Percentiles rank a stretch among this genome's conserved stretches.
Evolutionary conservation across 1,140 invertebrate genomes (phyloP).

Genomic region (Pseudomyrmex sp.): DNA sequence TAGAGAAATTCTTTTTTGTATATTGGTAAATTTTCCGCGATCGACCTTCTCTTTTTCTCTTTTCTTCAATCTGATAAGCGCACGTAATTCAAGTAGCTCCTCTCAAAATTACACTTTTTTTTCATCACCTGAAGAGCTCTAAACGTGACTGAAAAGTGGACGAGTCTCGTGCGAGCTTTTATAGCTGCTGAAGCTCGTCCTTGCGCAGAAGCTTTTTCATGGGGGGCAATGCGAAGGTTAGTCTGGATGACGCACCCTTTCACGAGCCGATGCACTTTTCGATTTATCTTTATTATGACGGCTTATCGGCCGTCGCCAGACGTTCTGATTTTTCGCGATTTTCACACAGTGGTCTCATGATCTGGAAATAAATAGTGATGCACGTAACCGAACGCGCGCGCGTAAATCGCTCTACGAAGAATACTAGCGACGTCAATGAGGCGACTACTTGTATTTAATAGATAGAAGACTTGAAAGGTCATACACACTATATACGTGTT

Average conservation of each 20-base stretch:
- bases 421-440: too few relatives aligned
- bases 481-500: too few relatives aligned
- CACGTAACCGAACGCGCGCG: neutral
- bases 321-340: conserved; percentile 47
- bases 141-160: conserved; percentile 74
- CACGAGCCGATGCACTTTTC: conserved; percentile 82
- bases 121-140: conserved; percentile 50
- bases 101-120: neutral
- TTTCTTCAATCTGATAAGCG: neutral
- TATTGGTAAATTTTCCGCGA: neutral
- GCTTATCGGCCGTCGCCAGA: conserved; percentile 79
- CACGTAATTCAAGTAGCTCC: conserved; percentile 37
- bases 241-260: conserved; percentile 72
- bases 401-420: too few relatives aligned
- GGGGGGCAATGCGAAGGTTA: conserved; percentile 37
- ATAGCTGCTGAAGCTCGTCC: conserved; percentile 72
- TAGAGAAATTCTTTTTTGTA: neutral
- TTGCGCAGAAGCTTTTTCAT: conserved; percentile 76
- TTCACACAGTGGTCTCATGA: conserved; percentile 69
- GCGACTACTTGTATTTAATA: too few relatives aligned
- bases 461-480: too few relatives aligned
- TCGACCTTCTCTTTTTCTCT: neutral
- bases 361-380: conserved; percentile 75
- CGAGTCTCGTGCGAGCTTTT: conserved; percentile 76
- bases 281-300: conserved; percentile 79